Percentiles rank a stretch among this genome's conserved stretches.
These are phyloP conservation scores for Melanotaenia maccullochi DNA, from an alignment of 2,797 vertebrate genomes.

Conservation along the genomic window DNA sequence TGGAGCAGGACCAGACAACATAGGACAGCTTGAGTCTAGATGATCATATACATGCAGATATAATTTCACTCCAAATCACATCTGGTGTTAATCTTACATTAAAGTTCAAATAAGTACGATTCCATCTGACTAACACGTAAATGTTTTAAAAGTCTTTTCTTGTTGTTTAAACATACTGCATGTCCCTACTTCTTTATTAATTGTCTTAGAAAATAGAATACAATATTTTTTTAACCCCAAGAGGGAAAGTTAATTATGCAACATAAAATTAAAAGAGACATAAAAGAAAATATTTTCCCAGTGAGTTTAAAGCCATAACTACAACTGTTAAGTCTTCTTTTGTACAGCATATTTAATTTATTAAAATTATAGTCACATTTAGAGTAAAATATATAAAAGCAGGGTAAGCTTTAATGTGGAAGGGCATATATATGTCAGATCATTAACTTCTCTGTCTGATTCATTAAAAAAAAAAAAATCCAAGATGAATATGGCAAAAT, in stretches of 20 bases:
- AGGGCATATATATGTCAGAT: background rate
- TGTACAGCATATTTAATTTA: background rate
- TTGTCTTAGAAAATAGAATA: background rate
- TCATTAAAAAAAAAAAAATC: background rate
- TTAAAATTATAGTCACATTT: background rate
- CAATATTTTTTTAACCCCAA: background rate
- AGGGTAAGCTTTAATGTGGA: background rate
- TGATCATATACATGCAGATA: background rate
- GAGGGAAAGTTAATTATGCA: background rate
- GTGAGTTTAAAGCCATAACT: background rate
- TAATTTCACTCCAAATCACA: background rate
- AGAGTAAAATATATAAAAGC: background rate
- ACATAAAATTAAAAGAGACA: background rate
- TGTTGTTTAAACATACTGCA: background rate
- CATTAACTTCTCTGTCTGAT: background rate
- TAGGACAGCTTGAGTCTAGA: background rate
- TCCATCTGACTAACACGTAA: background rate
- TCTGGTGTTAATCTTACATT: background rate
- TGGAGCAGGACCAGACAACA: background rate
- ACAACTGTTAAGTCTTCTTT: background rate
- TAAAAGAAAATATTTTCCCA: background rate
- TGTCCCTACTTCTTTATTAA: background rate
- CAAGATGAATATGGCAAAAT: too few species aligned
- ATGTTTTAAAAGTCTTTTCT: background rate
- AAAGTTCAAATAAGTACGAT: background rate